These are phyloP conservation scores for Cydia fagiglandana DNA, from an alignment of 1,140 invertebrate genomes.

Conservation along the genomic window DNA sequence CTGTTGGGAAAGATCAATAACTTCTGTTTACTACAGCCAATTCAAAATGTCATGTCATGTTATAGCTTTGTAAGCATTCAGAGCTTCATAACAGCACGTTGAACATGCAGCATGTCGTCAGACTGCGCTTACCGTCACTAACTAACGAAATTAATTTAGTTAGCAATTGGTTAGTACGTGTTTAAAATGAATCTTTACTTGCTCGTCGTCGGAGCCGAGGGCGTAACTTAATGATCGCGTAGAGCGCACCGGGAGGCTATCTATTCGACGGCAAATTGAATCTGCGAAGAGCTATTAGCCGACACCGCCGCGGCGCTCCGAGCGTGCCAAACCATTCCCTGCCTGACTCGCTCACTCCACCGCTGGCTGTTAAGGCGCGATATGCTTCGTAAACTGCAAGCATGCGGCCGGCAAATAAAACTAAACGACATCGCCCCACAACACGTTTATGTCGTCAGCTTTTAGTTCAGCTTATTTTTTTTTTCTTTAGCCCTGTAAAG, in stretches of 20 bases:
- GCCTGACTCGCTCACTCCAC: conserved; percentile 42
- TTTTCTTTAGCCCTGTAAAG: not conserved
- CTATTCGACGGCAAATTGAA: conserved; percentile 71
- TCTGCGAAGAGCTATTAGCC: conserved; percentile 71
- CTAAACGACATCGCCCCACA: conserved; percentile 27
- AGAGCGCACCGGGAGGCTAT: conserved; percentile 59
- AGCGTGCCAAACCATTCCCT: conserved; percentile 53
- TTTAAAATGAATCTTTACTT: conserved; percentile 51
- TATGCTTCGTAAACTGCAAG: conserved; percentile 41
- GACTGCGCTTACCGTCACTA: conserved; percentile 38
- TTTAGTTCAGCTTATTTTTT: conserved; percentile 17
- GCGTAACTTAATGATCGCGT: conserved; percentile 69
- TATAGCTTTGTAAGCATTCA: not conserved
- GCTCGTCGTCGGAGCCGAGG: conserved; percentile 45
- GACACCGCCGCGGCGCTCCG: conserved; percentile 51
- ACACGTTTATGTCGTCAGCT: conserved; percentile 24
- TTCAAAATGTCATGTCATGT: conserved; percentile 39
- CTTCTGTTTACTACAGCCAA: conserved; percentile 61
- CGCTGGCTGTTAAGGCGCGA: conserved; percentile 39
- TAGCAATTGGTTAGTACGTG: conserved; percentile 45
- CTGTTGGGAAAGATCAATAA: conserved; percentile 64
- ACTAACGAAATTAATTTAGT: conserved; percentile 39
- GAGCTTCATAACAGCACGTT: not conserved
- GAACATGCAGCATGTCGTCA: not conserved
- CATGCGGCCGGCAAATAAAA: conserved; percentile 32